Evolutionary conservation across 1,140 invertebrate genomes (phyloP), one percentile per base, ranked within the genome.

Genomic region (Calosoma granatense): DNA sequence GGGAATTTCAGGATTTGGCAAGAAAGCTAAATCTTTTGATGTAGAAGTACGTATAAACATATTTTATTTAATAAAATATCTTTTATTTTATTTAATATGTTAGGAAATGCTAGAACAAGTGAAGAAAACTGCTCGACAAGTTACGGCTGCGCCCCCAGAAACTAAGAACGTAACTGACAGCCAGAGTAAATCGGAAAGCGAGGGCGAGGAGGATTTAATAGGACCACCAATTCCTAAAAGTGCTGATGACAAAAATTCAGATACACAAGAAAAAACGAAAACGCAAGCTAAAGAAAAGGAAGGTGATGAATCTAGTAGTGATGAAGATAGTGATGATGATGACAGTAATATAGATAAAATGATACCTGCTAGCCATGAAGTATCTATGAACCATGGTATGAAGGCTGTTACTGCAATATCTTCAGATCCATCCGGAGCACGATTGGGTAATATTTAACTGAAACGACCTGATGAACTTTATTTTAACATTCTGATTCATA

Each of bases 361-460:
- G 60, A 88, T 97, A 63, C 94, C 94, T 1, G 80, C 83, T 53
- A 82, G 78, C 36, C 83, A 91, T 68, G 87, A 95, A 73, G 84
- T 94, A 1, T 74, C 82, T 61, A 85, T 97, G 77, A 80, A 78
- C 41, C 94, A 97, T 75, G 92, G 94, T 0, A 80, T 66, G 0
- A 92, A 91, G 76, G 87, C 91, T 1, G 85, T 96, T 0, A 85
- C 91, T 1, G 93, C 93, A 0, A 70, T 98, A 2, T 84, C 87
- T 11, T 81, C 92, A 1, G 96, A 99, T 76, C 89, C 92, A 0
- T 89, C 93, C 21, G 97, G 96, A 15, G 89, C 92, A 15, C 76
- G 96, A 21, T 73, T 98, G n/a, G 68, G 66, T 23, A 52, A n/a
- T n/a, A n/a, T n/a, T n/a, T 23, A 55, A 17, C 6, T 30, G 47